Evolutionary conservation across 2,888 invertebrate species (phyloP), one percentile per base, ranked within the genome.

Genomic region (Phasia obesa): DNA sequence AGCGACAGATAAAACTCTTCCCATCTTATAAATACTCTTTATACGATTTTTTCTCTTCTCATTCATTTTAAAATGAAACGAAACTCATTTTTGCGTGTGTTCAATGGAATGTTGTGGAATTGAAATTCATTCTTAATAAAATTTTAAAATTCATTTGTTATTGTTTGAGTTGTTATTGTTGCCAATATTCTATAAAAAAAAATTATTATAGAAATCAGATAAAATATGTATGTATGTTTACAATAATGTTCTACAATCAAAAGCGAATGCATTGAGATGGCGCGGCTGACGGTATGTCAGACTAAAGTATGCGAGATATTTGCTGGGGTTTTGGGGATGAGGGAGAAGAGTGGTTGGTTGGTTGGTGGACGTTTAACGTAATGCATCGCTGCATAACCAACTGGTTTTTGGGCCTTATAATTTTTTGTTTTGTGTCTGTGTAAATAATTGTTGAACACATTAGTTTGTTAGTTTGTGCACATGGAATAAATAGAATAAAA

Each of bases 111-210:
- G 49, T 6, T 62, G 17, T 75, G 79, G 62, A 67, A 75, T 21
- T 62, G 55, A 80, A 83, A 71, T 83, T 83, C 75, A 83, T 83
- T 83, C 83, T 76, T 76, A 76, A 65, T 65, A 65, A 59, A 19
- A 17, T 59, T 62, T 77, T 47, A 5, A 27, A 47, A 25, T 31
- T 64, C 17, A 74, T 57, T 42, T 65, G 38, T 67, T 71, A 19
- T 77, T 81, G 60, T 64, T 60, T 4, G 35, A 42, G 42, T 23
- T 65, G 73, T 31, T 55, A 38, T 51, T 2, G 13, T 19, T 77
- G 77, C 60, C 70, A 77, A 69, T 35, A 62, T 31, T 60, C 19
- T 53, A 47, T 64, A 27, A 35, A 27, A 67, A 7, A 51, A 27
- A 42, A 13, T 27, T 38, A 38, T 38, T 38, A 11, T 38, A 55